Evolutionary conservation across 2,888 invertebrate species (phyloP), one percentile per base, ranked within the genome.

Genomic region (Lycaena phlaeas): DNA sequence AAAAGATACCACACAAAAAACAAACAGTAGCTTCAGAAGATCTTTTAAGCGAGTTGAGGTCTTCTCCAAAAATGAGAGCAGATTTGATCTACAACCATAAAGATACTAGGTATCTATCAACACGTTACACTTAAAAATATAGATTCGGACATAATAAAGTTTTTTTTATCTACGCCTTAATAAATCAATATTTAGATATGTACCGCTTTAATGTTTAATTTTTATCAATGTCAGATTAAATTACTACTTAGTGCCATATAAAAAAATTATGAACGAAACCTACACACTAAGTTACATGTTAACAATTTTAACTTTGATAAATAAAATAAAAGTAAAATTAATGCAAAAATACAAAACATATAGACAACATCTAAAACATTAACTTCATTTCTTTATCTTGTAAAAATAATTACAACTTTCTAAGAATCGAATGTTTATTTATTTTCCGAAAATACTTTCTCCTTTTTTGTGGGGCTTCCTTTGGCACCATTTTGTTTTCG

Each of bases 401-500:
- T 11, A 7, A 34, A 12, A 34, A 12, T 22, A 34, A 22, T 34
- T 12, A 34, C 12, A 18, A 34, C 34, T 34, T 34, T 34, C 34
- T 34, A 34, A 34, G 17, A 34, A 34, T 34, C 17, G 34, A 18
- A 34, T 22, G 22, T 34, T 34, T 34, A 15, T 30, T 30, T 30
- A 15, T 30, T 31, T 34, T 34, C 22, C 27, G 10, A 27, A 17
- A 27, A 38, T 27, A 36, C 36, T 36, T 36, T 36, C 36, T 26
- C 36, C 34, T 3, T 9, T 1, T 34, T 18, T 36, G 12, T 25
- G 22, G 36, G 22, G 36, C 25, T 26, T 36, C 36, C 36, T 36
- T 26, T 9, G 36, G 36, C 36, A 27, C 26, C 36, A 27, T 36
- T 36, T 14, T 36, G 11, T 36, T 51, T 44, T 48, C 50, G 37